Base-by-base conservation (phyloP, 2,113 vertebrate species). In the Semnopithecus entellus region DNA sequence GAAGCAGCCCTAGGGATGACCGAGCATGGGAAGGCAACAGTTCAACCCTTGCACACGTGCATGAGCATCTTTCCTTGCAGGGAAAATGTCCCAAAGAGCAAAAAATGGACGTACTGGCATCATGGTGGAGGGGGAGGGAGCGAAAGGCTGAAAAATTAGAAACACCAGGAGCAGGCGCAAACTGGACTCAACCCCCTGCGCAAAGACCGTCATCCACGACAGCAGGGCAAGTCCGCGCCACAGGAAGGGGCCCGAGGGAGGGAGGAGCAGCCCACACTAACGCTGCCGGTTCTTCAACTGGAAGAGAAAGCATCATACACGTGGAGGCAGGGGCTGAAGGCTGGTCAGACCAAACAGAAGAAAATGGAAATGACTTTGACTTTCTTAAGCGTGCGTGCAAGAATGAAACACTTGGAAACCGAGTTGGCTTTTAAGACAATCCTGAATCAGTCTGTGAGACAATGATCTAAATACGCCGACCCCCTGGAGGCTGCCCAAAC, bases 101-200 rank as follows among this genome's bases (percentile, higher is more conserved):
- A 72, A 30, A 27, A 52, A 40, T 0, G 0, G 43, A 72, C n/a
- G 2, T 1, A 1, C 20, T 23, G 43, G 52, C 59, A 52, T 30
- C 81, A 5, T 0, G 3, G 35, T 0, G 0, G 5, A 3, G 10
- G 5, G 8, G 61, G 3, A 2, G 1, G 8, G 1, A 48, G 32
- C n/a, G 22, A 64, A 40, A 68, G 5, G n/a, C 48, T 18, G 12
- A 40, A 32, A 64, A 64, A 5, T 64, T 14, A 64, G 61, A 68
- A 59, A 61, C 16, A 2, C 7, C 6, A 25, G 23, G 12, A 68
- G 12, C 59, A 16, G 32, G 6, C 30, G 43, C 27, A 64, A 5
- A n/a, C 11, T 6, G 3, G 1, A 16, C 57, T 38, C 66, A 17
- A 7, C 1, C 32, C 9, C 6, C 68, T 50, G 55, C 43, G 27